Percentiles rank a stretch among this genome's conserved stretches.
Conservation (phyloP, 1,140 invertebrate species). For the Tetramorium parvispinum region DNA sequence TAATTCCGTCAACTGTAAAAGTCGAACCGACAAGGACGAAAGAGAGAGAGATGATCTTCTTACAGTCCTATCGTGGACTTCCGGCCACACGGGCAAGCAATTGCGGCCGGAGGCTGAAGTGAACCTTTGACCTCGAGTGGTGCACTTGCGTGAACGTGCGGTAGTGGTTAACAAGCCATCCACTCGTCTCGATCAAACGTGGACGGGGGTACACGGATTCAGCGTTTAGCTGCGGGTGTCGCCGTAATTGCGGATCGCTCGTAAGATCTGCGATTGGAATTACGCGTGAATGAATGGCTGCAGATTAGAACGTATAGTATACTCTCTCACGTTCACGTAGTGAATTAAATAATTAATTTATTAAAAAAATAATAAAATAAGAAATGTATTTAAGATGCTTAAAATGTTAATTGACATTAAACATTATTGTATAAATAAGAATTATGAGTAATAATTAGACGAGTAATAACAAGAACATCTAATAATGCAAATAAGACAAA, state of each 20-base stretch:
- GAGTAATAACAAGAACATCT: neutral
- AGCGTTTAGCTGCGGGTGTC: constrained; percentile 14
- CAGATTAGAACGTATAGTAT: neutral
- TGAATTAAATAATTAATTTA: neutral
- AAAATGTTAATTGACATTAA: neutral
- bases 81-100: constrained; percentile 9
- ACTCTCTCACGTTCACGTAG: neutral
- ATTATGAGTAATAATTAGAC: neutral
- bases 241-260: neutral
- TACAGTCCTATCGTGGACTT: constrained; percentile 3
- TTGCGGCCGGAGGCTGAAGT: constrained; percentile 5
- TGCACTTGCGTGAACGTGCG: constrained; percentile 26
- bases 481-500: neutral
- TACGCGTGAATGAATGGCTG: neutral
- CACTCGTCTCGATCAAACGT: constrained; percentile 28
- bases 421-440: neutral
- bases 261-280: constrained; percentile 7
- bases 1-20: constrained; percentile 29
- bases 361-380: neutral
- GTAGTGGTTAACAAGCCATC: constrained; percentile 16
- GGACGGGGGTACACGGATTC: constrained; percentile 1
- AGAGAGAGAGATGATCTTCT: constrained; percentile 16
- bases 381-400: neutral
- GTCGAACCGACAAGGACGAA: neutral
- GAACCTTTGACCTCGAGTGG: constrained; percentile 28